Conservation (phyloP, 1,140 invertebrate species). For the Zaprionus vittiger region DNA sequence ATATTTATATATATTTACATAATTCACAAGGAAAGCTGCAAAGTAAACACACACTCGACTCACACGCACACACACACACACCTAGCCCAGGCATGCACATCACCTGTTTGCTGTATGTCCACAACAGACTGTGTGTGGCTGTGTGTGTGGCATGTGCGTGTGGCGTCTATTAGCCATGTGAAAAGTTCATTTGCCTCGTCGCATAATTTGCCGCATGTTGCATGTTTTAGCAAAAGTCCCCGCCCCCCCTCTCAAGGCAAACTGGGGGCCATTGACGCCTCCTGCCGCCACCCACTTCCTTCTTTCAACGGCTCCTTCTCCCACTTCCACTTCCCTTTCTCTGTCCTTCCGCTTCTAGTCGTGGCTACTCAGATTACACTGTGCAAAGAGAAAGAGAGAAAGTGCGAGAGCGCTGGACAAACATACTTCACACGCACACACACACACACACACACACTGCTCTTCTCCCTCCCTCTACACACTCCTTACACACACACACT, state of each 20-base stretch:
- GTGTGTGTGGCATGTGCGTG: constrained; percentile 28
- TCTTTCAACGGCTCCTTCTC: background rate
- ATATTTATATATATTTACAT: constrained; percentile 54
- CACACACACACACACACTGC: constrained; percentile 6
- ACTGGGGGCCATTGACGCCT: constrained; percentile 38
- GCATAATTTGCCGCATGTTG: constrained; percentile 77
- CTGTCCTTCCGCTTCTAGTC: constrained; percentile 36
- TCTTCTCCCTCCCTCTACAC: background rate
- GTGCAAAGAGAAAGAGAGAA: constrained; percentile 6
- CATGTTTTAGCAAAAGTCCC: constrained; percentile 59
- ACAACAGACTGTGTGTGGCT: constrained; percentile 9
- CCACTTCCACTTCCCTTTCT: background rate
- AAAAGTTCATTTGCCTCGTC: constrained; percentile 78
- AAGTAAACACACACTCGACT: constrained; percentile 44
- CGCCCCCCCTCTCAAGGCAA: constrained; percentile 5
- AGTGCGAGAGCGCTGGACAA: constrained; percentile 6
- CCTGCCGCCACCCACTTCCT: constrained; percentile 19
- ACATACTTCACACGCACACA: constrained; percentile 17
- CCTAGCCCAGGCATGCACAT: constrained; percentile 22
- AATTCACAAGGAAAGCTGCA: constrained; percentile 39
- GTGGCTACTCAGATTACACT: constrained; percentile 68
- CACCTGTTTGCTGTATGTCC: constrained; percentile 66
- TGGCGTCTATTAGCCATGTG: constrained; percentile 72
- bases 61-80: constrained; percentile 1
- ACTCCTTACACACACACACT: constrained; percentile 10